Base-by-base conservation (phyloP, 2,797 vertebrate species). In the Hybognathus amarus region DNA sequence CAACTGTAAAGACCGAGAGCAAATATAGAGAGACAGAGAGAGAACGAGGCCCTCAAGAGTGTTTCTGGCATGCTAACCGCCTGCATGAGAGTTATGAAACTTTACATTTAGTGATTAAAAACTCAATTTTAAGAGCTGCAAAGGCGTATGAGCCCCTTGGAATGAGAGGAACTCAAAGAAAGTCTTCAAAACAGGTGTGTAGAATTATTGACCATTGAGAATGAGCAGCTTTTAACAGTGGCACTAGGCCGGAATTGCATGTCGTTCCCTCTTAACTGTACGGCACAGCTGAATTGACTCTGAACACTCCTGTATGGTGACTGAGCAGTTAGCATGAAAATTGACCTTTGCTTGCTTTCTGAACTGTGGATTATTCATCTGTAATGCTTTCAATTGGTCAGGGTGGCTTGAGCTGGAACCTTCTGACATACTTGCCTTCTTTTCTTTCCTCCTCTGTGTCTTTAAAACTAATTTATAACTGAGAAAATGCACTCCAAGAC, bases 261-360 rank as follows among this genome's bases (percentile, higher is more conserved):
- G 87, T 88, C 89, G 76, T 89, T 89, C 88, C 79, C 82, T 90
- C 88, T 89, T 88, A 80, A 90, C 80, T 84, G 90, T 80, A 87
- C 87, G 85, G 81, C 50, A 59, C 83, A 64, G 89, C 88, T 88
- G 87, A 92, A 94, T 90, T 85, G 90, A 93, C 92, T 84, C 86
- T 20, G 67, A 71, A 77, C 87, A 90, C 87, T 89, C 84, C 89
- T 92, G 87, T 88, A 87, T 84, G 91, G 88, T 91, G 92, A 90
- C 91, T 84, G 91, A 90, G 91, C 91, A 91, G 92, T 91, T 79
- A 93, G 92, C 90, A 89, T 93, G 89, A 90, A 94, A 92, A 94
- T 93, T 91, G 93, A 94, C 92, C 92, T 94, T 94, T 93, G 90
- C 93, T 90, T 90, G 91, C 89, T 93, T 94, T 93, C 88, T 91